A percentile compares a stretch with the other conserved stretches of the same genome.
phyloP scores from a whole-genome alignment of 2,888 invertebrate genomes.

The Tanypteryx hageni region DNA sequence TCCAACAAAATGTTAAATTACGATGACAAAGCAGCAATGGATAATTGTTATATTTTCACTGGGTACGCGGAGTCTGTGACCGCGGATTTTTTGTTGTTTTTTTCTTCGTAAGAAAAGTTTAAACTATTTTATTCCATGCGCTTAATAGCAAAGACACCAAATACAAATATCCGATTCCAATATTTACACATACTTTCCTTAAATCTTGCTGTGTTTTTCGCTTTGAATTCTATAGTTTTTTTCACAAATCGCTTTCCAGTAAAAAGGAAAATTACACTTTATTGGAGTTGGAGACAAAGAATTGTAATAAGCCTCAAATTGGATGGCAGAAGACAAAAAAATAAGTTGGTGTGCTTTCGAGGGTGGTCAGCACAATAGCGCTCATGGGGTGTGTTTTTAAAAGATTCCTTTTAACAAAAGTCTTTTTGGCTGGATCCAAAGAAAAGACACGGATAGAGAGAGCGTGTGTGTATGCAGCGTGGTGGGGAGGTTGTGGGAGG shows the following conservation, averaged over 20 bases:
- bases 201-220: background rate
- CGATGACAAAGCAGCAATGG: no score
- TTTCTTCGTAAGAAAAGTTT: no score
- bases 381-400: conserved; percentile 1
- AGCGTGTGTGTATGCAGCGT: background rate
- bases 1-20: no score
- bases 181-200: background rate
- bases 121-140: no score
- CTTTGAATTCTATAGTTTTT: background rate
- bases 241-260: background rate
- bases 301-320: conserved; percentile 20
- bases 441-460: conserved; percentile 13
- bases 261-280: background rate
- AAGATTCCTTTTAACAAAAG: conserved; percentile 6
- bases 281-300: background rate
- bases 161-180: no score
- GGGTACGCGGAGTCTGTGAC: no score
- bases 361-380: background rate
- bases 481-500: background rate
- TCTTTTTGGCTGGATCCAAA: background rate
- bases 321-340: background rate
- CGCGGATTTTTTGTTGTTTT: no score
- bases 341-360: background rate
- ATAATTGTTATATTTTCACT: no score
- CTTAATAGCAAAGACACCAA: no score